Evolutionary conservation across 2,888 invertebrate species (phyloP).

Genomic region (Nipponacmea schrenckii): DNA sequence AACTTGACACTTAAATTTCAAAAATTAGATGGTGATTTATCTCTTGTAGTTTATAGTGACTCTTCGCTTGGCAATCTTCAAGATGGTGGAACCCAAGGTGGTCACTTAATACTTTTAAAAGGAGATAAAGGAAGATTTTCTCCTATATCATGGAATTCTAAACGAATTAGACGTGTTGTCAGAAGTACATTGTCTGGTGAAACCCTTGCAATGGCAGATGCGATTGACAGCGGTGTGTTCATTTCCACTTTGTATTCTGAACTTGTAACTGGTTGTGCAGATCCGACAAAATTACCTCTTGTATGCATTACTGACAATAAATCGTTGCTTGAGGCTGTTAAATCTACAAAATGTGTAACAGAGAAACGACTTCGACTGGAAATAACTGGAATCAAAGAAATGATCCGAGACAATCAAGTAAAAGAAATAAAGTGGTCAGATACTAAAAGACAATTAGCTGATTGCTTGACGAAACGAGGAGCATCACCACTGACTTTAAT

Average conservation of each 20-base stretch:
- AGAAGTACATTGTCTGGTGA: conserved; percentile 13
- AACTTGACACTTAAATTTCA: neutral
- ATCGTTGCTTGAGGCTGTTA: conserved; percentile 4
- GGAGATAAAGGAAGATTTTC: neutral
- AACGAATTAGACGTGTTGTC: conserved; percentile 9
- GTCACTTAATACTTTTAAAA: conserved; percentile 4
- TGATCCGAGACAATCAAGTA: neutral
- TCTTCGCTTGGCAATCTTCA: neutral
- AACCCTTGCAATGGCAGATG: conserved; percentile 13
- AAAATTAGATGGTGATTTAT: conserved; percentile 2
- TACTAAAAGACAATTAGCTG: neutral
- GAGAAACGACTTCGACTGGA: conserved; percentile 2
- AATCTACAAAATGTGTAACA: neutral
- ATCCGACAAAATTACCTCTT: conserved; percentile 9
- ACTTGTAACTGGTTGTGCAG: conserved; percentile 5
- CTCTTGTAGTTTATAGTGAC: conserved; percentile 3
- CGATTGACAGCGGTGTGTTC: conserved; percentile 6
- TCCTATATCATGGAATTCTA: conserved; percentile 9
- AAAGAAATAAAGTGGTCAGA: neutral
- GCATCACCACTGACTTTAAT: neutral
- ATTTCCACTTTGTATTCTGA: conserved; percentile 6
- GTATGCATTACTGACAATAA: conserved; percentile 11
- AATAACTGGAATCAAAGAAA: conserved; percentile 3
- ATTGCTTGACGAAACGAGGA: conserved; percentile 1
- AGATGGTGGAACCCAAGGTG: conserved; percentile 13